phyloP scores from a whole-genome alignment of 2,113 vertebrate genomes.

The Psephotus haematonotus region DNA sequence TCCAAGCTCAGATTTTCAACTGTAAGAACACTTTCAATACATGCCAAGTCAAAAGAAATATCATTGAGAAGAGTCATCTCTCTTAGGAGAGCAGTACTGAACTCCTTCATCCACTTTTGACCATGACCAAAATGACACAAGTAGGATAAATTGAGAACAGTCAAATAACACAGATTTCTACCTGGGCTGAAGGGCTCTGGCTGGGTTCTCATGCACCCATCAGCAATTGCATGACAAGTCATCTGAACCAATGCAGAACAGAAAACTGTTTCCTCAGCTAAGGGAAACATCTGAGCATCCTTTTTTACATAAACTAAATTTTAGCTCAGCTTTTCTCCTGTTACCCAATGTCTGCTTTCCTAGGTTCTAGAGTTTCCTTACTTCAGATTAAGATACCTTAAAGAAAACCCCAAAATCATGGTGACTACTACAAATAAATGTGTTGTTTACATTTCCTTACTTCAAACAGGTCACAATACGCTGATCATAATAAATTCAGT shows the following conservation, averaged over 20 bases:
- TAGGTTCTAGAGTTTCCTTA: background rate
- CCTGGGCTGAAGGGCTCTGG: background rate
- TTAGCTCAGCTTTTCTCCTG: background rate
- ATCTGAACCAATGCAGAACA: background rate
- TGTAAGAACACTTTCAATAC: background rate
- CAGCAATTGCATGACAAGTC: background rate
- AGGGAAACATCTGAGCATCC: background rate
- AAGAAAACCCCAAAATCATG: background rate
- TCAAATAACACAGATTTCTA: background rate
- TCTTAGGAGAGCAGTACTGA: background rate
- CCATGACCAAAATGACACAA: background rate
- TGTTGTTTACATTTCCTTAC: slow-evolving; percentile 39
- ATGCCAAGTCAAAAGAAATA: background rate
- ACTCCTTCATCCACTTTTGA: background rate
- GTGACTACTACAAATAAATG: background rate
- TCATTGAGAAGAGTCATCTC: background rate
- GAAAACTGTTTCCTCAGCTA: background rate
- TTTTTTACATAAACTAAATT: background rate
- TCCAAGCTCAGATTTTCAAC: background rate
- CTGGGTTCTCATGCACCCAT: background rate
- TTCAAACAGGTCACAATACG: background rate
- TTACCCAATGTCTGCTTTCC: background rate
- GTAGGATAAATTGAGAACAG: background rate
- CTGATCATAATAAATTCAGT: slow-evolving; percentile 6
- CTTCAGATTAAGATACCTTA: background rate